phyloP scores from a whole-genome alignment of 2,113 vertebrate species.

The Puntigrus tetrazona region DNA sequence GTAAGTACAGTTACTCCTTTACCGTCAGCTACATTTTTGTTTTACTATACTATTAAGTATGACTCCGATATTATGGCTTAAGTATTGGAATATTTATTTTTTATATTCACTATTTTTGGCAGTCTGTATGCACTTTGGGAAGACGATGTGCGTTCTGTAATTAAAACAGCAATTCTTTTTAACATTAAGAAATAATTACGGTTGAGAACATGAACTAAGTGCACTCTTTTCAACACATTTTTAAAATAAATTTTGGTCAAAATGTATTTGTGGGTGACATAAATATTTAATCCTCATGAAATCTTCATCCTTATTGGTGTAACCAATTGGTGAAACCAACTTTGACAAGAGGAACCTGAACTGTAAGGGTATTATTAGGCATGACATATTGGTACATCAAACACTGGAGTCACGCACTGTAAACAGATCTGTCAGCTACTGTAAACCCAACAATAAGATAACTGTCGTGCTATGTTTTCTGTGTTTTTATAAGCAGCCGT shows the following conservation, averaged over 20 bases:
- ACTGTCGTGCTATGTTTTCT: neutral
- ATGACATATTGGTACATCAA: neutral
- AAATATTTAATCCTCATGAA: neutral
- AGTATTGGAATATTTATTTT: neutral
- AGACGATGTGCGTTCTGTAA: neutral
- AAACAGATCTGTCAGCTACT: conserved; percentile 2
- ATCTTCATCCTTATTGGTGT: neutral
- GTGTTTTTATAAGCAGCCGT: neutral
- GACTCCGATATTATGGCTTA: neutral
- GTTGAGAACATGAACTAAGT: neutral
- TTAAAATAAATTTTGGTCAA: neutral
- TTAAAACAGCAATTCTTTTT: neutral
- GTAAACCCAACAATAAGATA: neutral
- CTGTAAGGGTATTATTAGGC: neutral
- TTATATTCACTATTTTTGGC: neutral
- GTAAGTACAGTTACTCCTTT: conserved; percentile 76
- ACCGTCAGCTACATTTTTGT: neutral
- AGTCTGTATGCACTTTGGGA: too few relatives aligned
- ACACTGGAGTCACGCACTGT: neutral
- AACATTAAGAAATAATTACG: neutral
- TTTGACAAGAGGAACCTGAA: neutral
- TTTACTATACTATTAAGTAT: too few relatives aligned
- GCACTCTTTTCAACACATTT: neutral
- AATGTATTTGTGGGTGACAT: neutral
- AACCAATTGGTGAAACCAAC: neutral